phyloP scores from a whole-genome alignment of 2,113 vertebrate species.

The Barbus barbus region DNA sequence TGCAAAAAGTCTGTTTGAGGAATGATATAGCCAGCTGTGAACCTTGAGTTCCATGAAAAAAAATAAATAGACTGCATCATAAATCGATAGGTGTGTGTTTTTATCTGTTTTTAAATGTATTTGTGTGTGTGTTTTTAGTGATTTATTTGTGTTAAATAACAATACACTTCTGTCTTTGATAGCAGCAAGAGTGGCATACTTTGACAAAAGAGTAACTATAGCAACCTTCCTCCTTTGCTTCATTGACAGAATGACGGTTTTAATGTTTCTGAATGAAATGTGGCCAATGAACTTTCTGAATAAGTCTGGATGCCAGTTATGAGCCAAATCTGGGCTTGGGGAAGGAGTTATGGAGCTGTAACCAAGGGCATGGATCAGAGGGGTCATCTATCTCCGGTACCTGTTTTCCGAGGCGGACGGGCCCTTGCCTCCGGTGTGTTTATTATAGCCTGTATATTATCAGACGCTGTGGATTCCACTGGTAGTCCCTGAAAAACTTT shows the following conservation, averaged over 20 bases:
- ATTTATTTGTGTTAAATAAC: constrained; percentile 41
- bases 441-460: constrained; percentile 36
- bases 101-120: constrained; percentile 26
- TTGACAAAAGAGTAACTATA: constrained; percentile 49
- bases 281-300: constrained; percentile 32
- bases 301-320: constrained; percentile 42
- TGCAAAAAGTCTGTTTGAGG: constrained; percentile 6
- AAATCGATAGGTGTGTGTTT: constrained; percentile 12
- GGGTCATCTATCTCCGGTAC: constrained; percentile 44
- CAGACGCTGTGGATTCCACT: constrained; percentile 2
- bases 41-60: background rate
- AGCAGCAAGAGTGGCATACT: constrained; percentile 28
- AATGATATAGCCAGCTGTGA: constrained; percentile 20
- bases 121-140: constrained; percentile 19
- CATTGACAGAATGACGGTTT: constrained; percentile 44
- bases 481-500: constrained; percentile 42
- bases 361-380: constrained; percentile 53
- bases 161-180: constrained; percentile 24
- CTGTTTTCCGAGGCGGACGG: constrained; percentile 1
- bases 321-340: constrained; percentile 44
- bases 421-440: constrained; percentile 10
- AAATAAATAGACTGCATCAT: background rate
- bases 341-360: constrained; percentile 32
- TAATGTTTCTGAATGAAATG: constrained; percentile 54
- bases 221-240: constrained; percentile 42